These are phyloP conservation scores for Danionella dracula DNA, from an alignment of 2,797 vertebrate genomes.

Conservation along the genomic window DNA sequence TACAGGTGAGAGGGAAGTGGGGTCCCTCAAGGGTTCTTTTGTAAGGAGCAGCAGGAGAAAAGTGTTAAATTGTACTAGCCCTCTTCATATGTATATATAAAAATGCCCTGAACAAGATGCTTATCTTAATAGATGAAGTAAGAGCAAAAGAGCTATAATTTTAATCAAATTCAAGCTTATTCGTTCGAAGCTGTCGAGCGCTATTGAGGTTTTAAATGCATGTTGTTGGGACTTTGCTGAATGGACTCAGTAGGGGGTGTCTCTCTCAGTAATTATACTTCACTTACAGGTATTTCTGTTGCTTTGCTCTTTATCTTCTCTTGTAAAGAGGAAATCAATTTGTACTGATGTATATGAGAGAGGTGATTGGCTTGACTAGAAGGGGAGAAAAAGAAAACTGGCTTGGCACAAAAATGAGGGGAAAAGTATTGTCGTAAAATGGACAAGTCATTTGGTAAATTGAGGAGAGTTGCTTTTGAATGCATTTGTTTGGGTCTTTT, in stretches of 20 bases:
- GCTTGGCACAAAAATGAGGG: constrained; percentile 9
- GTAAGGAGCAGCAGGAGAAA: constrained; percentile 60
- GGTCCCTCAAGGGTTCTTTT: constrained; percentile 55
- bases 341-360: constrained; percentile 73
- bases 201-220: constrained; percentile 91
- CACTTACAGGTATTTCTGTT: constrained; percentile 92
- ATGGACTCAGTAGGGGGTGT: constrained; percentile 80
- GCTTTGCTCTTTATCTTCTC: constrained; percentile 76
- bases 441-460: constrained; percentile 58
- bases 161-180: constrained; percentile 90
- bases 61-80: constrained; percentile 61
- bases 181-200: constrained; percentile 72
- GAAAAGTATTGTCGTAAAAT: constrained; percentile 55
- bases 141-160: constrained; percentile 93
- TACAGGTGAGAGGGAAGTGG: constrained; percentile 55
- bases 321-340: constrained; percentile 77
- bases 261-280: constrained; percentile 83
- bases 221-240: constrained; percentile 80
- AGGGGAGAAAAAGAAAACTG: constrained; percentile 43
- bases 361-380: constrained; percentile 56
- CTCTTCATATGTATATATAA: constrained; percentile 63
- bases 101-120: constrained; percentile 77
- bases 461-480: constrained; percentile 56
- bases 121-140: constrained; percentile 91
- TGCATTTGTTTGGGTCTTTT: constrained; percentile 59